phyloP scores from a whole-genome alignment of 2,797 vertebrate genomes.

The Ispidina picta region DNA sequence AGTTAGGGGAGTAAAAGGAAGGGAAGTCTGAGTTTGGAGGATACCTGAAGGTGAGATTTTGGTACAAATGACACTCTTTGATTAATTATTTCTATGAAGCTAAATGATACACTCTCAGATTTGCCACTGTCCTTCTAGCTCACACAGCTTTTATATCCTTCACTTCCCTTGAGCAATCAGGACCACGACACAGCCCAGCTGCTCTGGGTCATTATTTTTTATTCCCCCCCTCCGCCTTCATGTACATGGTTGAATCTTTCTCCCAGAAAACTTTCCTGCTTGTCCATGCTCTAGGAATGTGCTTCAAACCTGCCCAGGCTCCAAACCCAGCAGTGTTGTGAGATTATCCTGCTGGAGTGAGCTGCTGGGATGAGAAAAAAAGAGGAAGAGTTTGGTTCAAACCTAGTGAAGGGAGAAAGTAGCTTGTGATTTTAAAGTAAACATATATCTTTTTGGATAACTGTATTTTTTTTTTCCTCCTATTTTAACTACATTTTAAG shows the following conservation, averaged over 20 bases:
- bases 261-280: neutral
- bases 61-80: fast-evolving
- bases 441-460: neutral
- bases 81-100: neutral
- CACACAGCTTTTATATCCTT: neutral
- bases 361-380: neutral
- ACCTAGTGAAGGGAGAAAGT: neutral
- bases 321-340: neutral
- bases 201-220: neutral
- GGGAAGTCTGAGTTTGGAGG: neutral
- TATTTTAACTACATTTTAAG: neutral
- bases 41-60: neutral
- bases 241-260: neutral
- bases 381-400: neutral
- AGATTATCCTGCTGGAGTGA: fast-evolving
- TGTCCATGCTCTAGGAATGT: neutral
- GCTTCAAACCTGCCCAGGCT: neutral
- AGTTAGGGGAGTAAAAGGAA: neutral
- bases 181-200: neutral
- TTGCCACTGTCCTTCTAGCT: neutral
- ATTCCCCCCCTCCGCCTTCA: neutral
- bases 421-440: neutral
- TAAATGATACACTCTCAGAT: neutral
- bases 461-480: no score
- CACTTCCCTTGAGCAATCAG: neutral